Percentiles rank a stretch among this genome's conserved stretches.
Conservation (phyloP, 2,888 invertebrate genomes). For the Ormyrus pomaceus region DNA sequence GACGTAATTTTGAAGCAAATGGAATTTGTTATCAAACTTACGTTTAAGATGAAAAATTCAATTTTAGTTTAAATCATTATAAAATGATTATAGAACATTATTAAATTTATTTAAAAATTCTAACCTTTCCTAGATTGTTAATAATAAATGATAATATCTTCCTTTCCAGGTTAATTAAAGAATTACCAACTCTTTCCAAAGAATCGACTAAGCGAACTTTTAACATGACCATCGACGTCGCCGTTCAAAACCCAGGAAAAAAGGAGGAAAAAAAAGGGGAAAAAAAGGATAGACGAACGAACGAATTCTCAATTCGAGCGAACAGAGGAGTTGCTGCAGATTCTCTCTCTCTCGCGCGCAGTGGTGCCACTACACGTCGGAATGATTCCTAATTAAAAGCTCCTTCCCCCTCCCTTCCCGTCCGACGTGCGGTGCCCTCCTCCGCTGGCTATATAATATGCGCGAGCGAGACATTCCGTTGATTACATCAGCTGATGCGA, state of each 20-base stretch:
- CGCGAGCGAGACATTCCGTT: neutral
- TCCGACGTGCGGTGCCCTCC: neutral
- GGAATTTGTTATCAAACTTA: too few species aligned
- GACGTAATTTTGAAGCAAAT: too few species aligned
- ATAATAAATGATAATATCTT: too few species aligned
- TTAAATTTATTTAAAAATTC: too few species aligned
- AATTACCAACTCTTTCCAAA: neutral
- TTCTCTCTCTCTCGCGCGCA: neutral
- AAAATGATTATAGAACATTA: too few species aligned
- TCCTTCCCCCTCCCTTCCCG: neutral
- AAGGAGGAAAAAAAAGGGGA: neutral
- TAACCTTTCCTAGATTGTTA: too few species aligned
- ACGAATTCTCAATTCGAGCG: too few species aligned
- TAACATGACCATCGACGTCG: neutral
- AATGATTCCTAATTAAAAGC: conserved; percentile 41
- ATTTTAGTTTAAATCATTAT: too few species aligned
- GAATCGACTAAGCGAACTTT: too few species aligned
- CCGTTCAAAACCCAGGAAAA: neutral
- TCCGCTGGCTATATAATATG: conserved; percentile 1
- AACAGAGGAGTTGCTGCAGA: too few species aligned
- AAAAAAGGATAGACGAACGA: neutral
- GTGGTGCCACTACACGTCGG: neutral
- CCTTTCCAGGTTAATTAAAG: neutral
- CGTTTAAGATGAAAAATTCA: too few species aligned
- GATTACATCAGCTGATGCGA: conserved; percentile 27